Evolutionary conservation across 1,140 invertebrate genomes (phyloP).

Genomic region (Sitophilus oryzae): DNA sequence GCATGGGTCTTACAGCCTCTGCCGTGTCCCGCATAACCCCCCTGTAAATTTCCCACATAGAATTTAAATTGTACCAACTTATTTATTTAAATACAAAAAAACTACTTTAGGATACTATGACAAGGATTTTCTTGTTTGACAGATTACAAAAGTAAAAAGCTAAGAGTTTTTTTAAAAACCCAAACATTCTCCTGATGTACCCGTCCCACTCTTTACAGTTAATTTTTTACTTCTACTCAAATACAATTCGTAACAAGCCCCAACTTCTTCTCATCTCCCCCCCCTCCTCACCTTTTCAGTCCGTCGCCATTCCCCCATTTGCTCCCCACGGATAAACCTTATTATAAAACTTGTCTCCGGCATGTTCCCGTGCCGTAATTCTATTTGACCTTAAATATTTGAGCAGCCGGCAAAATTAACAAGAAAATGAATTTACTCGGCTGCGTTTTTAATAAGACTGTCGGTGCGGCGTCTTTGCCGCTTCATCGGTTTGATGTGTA

Average conservation of each 20-base stretch:
- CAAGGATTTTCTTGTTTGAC: too few relatives aligned
- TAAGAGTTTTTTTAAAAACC: too few relatives aligned
- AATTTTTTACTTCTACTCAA: neutral
- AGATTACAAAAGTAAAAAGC: too few relatives aligned
- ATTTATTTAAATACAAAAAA: too few relatives aligned
- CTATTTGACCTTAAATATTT: slow-evolving; percentile 24
- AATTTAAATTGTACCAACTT: too few relatives aligned
- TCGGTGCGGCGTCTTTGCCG: neutral
- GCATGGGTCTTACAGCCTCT: too few relatives aligned
- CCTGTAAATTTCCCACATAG: too few relatives aligned
- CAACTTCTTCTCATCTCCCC: neutral
- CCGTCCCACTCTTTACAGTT: neutral
- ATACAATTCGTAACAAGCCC: neutral
- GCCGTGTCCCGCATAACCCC: too few relatives aligned
- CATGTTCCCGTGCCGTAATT: slow-evolving; percentile 19
- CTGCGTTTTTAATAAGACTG: slow-evolving; percentile 17
- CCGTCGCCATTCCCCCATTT: neutral
- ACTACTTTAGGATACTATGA: too few relatives aligned
- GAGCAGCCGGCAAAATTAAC: slow-evolving; percentile 17
- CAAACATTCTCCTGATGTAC: too few relatives aligned
- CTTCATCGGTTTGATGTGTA: neutral
- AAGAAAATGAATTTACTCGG: slow-evolving; percentile 20
- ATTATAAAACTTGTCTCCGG: slow-evolving; percentile 20
- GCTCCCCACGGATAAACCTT: slow-evolving; percentile 12
- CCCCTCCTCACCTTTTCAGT: neutral